Evolutionary conservation across 2,888 invertebrate genomes (phyloP).

Genomic region (Teinopalpus imperialis): DNA sequence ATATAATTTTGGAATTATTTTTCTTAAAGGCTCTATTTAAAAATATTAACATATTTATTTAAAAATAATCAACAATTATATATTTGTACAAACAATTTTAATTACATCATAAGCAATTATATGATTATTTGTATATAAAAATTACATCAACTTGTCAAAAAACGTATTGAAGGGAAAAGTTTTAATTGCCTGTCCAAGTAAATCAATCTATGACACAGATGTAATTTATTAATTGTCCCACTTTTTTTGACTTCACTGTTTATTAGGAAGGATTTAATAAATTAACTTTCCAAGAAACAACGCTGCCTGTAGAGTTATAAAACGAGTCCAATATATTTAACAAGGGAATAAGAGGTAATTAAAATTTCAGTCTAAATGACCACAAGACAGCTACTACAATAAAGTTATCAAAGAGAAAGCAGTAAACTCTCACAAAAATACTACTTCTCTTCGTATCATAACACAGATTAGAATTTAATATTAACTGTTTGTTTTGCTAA

Average conservation of each 20-base stretch:
- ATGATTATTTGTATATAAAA: too few species aligned
- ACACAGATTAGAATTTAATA: too few species aligned
- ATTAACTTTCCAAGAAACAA: conserved; percentile 18
- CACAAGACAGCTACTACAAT: conserved; percentile 30
- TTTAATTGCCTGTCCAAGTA: too few species aligned
- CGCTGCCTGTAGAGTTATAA: conserved; percentile 13
- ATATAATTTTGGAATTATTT: too few species aligned
- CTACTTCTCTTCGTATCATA: conserved; percentile 5
- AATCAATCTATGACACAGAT: conserved; percentile 1
- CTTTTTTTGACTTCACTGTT: not conserved
- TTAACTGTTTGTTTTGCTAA: too few species aligned
- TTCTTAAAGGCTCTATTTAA: too few species aligned
- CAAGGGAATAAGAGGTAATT: conserved; percentile 36
- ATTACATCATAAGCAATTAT: too few species aligned
- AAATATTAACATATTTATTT: too few species aligned
- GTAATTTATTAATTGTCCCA: conserved; percentile 9
- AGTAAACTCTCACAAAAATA: conserved; percentile 5
- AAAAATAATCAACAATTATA: too few species aligned
- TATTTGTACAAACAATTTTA: too few species aligned
- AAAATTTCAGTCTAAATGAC: conserved; percentile 36
- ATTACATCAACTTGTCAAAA: too few species aligned
- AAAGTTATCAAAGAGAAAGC: conserved; percentile 31
- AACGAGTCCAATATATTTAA: conserved; percentile 31
- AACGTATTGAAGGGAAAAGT: too few species aligned
- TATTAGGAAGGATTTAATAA: conserved; percentile 14